Conservation (phyloP, 2,888 invertebrate species). For the Drosophila stalkeri region DNA sequence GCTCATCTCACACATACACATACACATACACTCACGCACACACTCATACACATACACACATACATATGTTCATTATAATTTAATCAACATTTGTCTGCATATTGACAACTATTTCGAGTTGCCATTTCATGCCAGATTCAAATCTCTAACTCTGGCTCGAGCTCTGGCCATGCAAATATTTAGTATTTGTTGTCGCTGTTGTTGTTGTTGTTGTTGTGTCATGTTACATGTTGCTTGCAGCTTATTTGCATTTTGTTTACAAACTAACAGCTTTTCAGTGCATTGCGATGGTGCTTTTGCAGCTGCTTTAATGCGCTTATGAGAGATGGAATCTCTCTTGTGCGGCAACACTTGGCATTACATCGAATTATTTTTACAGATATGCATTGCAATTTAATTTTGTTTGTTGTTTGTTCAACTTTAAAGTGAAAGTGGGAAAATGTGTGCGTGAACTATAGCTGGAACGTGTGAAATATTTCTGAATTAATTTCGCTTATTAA, state of each 20-base stretch:
- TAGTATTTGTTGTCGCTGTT: constrained; percentile 13
- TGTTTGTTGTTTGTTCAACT: not conserved
- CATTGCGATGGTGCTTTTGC: constrained; percentile 20
- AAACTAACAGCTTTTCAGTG: constrained; percentile 49
- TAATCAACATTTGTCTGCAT: constrained; percentile 62
- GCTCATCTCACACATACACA: constrained; percentile 1
- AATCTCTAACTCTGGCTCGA: constrained; percentile 14
- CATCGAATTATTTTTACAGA: constrained; percentile 33
- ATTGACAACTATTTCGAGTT: constrained; percentile 48
- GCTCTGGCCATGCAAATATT: constrained; percentile 7
- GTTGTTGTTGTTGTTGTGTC: constrained; percentile 27
- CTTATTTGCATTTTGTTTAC: constrained; percentile 70
- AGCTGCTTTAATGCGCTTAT: constrained; percentile 66
- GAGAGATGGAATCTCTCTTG: constrained; percentile 37
- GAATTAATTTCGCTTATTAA: not conserved
- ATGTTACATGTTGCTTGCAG: constrained; percentile 35
- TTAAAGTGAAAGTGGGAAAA: not conserved
- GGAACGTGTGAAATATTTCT: not conserved
- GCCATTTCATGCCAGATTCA: constrained; percentile 41
- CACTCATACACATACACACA: not conserved
- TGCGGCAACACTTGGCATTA: constrained; percentile 60
- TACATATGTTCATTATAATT: constrained; percentile 37
- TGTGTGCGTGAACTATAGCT: not conserved
- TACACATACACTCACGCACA: not conserved
- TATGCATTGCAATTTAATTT: constrained; percentile 18